These are phyloP conservation scores for Drosophila ironensis DNA, from an alignment of 1,140 invertebrate species.

Conservation along the genomic window DNA sequence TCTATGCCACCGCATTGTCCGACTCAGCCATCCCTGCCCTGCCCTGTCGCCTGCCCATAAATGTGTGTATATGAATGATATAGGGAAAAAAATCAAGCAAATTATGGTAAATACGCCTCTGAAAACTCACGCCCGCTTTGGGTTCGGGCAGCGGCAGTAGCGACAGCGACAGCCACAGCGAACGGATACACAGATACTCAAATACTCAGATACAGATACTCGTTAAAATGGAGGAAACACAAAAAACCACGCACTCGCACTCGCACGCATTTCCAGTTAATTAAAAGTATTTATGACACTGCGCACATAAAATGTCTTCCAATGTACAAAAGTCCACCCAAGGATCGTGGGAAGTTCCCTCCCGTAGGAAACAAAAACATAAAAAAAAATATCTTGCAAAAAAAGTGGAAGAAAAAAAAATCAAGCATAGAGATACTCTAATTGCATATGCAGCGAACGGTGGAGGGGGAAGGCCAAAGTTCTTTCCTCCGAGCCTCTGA, in stretches of 20 bases:
- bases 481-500: conserved; percentile 10
- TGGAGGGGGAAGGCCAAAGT: conserved; percentile 26
- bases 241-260: not conserved
- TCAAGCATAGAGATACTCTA: conserved; percentile 43
- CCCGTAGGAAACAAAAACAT: conserved; percentile 3
- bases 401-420: conserved; percentile 18
- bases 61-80: conserved; percentile 25
- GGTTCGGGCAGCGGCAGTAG: conserved; percentile 11
- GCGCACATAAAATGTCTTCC: conserved; percentile 41
- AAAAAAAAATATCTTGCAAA: conserved; percentile 22
- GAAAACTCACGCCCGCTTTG: conserved; percentile 51
- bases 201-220: not conserved
- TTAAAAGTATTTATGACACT: conserved; percentile 76
- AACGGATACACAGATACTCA: conserved; percentile 14
- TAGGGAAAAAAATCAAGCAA: conserved; percentile 53
- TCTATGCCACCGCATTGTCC: conserved; percentile 41
- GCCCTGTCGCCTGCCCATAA: conserved; percentile 4
- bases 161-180: too few species aligned
- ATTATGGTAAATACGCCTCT: conserved; percentile 61
- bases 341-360: conserved; percentile 75
- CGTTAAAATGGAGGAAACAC: not conserved
- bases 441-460: conserved; percentile 31
- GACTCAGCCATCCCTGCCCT: not conserved
- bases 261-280: conserved; percentile 69
- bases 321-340: conserved; percentile 68